A percentile compares a stretch with the other conserved stretches of the same genome.
These are phyloP conservation scores for Biston betularia DNA, from an alignment of 2,888 invertebrate species.

Conservation along the genomic window DNA sequence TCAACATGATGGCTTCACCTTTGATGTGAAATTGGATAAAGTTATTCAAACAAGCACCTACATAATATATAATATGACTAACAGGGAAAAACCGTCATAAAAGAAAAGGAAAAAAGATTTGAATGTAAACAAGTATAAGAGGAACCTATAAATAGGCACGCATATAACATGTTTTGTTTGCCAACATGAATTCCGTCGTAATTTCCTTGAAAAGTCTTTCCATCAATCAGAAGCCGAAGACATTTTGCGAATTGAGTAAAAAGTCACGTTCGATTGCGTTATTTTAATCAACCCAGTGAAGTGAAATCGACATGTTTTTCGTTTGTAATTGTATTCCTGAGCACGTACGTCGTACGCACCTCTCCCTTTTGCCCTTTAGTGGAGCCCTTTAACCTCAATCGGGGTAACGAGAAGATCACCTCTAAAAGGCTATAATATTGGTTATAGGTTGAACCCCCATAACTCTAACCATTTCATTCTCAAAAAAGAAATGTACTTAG, in stretches of 20 bases:
- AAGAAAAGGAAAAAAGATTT: slow-evolving; percentile 4
- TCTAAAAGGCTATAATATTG: slow-evolving; percentile 7
- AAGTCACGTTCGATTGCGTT: slow-evolving; percentile 19
- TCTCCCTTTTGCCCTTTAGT: slow-evolving; percentile 9
- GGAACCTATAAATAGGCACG: not conserved
- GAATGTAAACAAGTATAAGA: not conserved
- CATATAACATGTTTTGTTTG: slow-evolving; percentile 3
- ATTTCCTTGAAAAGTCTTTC: not conserved
- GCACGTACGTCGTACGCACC: slow-evolving; percentile 8
- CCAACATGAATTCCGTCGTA: not conserved
- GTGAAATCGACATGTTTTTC: slow-evolving; percentile 7
- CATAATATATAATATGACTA: not conserved
- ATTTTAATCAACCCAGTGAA: slow-evolving; percentile 17
- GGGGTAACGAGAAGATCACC: slow-evolving; percentile 10
- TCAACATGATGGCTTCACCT: not conserved
- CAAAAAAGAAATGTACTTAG: too few species aligned
- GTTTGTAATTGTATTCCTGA: slow-evolving; percentile 8
- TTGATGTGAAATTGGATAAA: slow-evolving; percentile 6
- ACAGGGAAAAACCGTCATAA: slow-evolving; percentile 4
- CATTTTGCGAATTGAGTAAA: slow-evolving; percentile 8
- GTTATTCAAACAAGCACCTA: slow-evolving; percentile 6
- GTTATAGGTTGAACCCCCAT: slow-evolving; percentile 1
- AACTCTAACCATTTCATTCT: not conserved
- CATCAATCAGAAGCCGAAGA: not conserved
- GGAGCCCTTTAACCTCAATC: slow-evolving; percentile 1